These are phyloP conservation scores for Egretta garzetta DNA, from an alignment of 2,113 vertebrate genomes.

Conservation along the genomic window DNA sequence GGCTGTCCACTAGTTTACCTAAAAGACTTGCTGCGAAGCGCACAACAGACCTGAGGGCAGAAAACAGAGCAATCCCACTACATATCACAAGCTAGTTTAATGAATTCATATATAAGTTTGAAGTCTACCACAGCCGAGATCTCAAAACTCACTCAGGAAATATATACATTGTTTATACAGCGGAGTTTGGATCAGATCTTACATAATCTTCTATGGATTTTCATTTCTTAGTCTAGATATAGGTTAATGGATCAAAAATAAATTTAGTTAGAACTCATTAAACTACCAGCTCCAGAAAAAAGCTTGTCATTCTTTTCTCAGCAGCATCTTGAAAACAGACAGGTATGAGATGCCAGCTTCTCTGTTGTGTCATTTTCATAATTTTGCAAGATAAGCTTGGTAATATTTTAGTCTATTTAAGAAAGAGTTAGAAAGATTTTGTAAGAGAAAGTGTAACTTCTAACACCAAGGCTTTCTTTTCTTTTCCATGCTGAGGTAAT, in stretches of 20 bases:
- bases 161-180: neutral
- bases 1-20: conserved; percentile 99
- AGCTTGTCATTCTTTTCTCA: conserved; percentile 1
- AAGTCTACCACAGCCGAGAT: neutral
- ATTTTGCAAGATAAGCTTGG: neutral
- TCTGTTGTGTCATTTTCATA: neutral
- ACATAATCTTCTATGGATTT: neutral
- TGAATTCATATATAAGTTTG: conserved; percentile 38
- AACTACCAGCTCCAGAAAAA: conserved; percentile 9
- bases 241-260: neutral
- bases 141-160: neutral
- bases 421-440: neutral
- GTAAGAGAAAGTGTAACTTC: neutral
- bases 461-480: neutral
- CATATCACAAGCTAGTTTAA: conserved; percentile 70
- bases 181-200: neutral
- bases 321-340: neutral
- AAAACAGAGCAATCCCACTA: conserved; percentile 86
- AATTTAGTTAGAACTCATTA: conserved; percentile 45
- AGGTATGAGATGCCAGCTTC: neutral
- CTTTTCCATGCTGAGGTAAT: neutral
- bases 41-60: conserved; percentile 94
- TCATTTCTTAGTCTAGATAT: neutral
- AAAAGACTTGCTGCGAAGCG: conserved; percentile 96
- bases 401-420: neutral